Percentiles rank a stretch among this genome's conserved stretches.
Evolutionary conservation across 1,140 invertebrate genomes (phyloP).

Genomic region (Luehdorfia chinensis): DNA sequence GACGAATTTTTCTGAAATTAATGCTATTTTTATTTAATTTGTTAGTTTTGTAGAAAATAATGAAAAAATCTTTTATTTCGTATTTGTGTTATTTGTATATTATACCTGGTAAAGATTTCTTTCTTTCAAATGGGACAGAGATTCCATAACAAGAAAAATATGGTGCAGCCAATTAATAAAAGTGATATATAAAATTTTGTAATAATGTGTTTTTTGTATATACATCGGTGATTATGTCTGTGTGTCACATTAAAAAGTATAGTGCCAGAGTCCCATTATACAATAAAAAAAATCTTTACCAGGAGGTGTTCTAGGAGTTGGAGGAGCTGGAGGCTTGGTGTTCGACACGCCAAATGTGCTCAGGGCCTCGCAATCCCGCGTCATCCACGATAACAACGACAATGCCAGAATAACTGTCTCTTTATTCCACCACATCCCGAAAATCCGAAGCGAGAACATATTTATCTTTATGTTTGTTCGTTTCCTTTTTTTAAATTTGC

Average conservation of each 20-base stretch:
- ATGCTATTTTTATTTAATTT: too few relatives aligned
- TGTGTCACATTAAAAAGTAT: conserved; percentile 5
- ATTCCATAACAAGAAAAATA: background rate
- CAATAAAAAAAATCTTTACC: conserved; percentile 65
- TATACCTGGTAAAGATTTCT: conserved; percentile 14
- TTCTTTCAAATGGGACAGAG: conserved; percentile 16
- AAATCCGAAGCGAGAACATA: background rate
- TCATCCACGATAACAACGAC: conserved; percentile 49
- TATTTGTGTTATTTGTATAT: background rate
- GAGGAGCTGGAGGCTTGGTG: conserved; percentile 52
- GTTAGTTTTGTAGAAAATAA: too few relatives aligned
- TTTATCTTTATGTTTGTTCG: background rate
- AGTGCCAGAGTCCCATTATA: conserved; percentile 43
- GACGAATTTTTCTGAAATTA: too few relatives aligned
- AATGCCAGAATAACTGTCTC: conserved; percentile 18
- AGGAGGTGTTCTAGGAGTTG: conserved; percentile 74
- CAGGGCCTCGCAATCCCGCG: conserved; percentile 74
- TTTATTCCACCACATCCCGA: conserved; percentile 12
- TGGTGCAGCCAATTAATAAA: background rate
- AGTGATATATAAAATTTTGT: background rate
- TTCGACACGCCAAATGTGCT: conserved; percentile 83
- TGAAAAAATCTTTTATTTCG: background rate
- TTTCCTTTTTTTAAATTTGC: conserved; percentile 8
- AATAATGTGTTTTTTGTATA: background rate
- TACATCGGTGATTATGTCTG: background rate